A percentile compares a stretch with the other conserved stretches of the same genome.
These are phyloP conservation scores for Vannuccia rotundouncinata DNA, from an alignment of 2,888 invertebrate genomes.

Conservation along the genomic window DNA sequence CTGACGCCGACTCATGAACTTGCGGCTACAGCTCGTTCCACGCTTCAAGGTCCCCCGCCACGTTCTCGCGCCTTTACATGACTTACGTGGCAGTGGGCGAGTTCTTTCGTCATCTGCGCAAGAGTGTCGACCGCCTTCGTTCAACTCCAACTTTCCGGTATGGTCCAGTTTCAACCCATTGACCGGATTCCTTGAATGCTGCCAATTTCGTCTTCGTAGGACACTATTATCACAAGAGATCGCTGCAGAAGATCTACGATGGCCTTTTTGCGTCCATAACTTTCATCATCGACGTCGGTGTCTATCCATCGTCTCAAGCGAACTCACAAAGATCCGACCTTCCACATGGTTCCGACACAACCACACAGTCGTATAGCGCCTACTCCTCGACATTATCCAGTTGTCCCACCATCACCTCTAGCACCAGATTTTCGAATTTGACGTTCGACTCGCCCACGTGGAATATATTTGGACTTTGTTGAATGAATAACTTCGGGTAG, in stretches of 20 bases:
- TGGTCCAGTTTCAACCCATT: background rate
- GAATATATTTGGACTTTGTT: background rate
- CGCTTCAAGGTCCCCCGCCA: background rate
- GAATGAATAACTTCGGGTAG: background rate
- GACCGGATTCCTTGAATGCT: background rate
- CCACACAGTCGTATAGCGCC: background rate
- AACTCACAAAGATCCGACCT: background rate
- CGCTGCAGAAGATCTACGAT: background rate
- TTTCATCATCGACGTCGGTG: slow-evolving; percentile 1
- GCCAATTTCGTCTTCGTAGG: background rate
- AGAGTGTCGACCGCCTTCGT: slow-evolving; percentile 5
- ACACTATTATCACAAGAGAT: background rate
- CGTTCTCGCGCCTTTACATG: background rate
- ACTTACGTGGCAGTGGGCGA: background rate
- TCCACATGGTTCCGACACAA: background rate
- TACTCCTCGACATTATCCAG: background rate
- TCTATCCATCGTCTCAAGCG: background rate
- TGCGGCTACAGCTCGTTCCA: background rate
- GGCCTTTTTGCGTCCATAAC: slow-evolving; percentile 1
- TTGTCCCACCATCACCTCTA: background rate
- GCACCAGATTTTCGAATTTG: background rate
- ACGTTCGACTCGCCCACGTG: background rate
- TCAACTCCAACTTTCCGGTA: background rate
- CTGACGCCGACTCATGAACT: background rate
- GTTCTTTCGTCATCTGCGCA: slow-evolving; percentile 1